Base-by-base conservation (phyloP, 2,888 invertebrate genomes). In the Creontiades dilutus region DNA sequence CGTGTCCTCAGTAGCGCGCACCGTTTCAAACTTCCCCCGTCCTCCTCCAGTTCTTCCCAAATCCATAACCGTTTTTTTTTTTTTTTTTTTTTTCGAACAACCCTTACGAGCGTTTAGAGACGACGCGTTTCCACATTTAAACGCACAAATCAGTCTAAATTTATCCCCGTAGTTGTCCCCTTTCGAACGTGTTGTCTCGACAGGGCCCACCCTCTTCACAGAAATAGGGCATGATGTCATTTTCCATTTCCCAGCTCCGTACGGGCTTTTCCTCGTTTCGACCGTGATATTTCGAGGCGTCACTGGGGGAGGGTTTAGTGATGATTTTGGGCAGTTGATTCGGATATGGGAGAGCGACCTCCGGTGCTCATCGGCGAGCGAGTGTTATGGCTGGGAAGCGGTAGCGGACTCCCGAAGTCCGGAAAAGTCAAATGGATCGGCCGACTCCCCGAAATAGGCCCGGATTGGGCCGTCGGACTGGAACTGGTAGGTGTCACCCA, bases 361-460 rank as follows among this genome's bases (percentile, higher is more conserved):
- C 92, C 92, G 5, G 92, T 94, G 78, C 91, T 92, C 80, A 92
- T 94, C 16, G 94, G 94, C 2, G 94, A 94, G 91, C 92, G 94
- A 85, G 93, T 94, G n/a, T 93, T 94, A 7, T 95, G 94, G 94
- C 92, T 94, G 37, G 92, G 92, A 23, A 92, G 92, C 86, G 94
- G 94, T 90, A 94, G 94, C 91, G 92, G 93, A 55, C 93, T 94
- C 13, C 94, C 94, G 1, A 94, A 94, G 91, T 92, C 92, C 91
- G 94, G 94, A 16, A 92, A 92, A 1, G 94, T 95, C 23, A 93
- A 93, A 91, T 95, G 94, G 94, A 93, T 95, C 76, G 95, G 95
- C 0, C 92, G 92, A 55, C 92, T 95, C 46, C 94, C 94, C 7
- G 94, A 93, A 91, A 93, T 93, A 88, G 93, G 93, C 27, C 92